Evolutionary conservation across 2,888 invertebrate genomes (phyloP), one percentile per base, ranked within the genome.

Genomic region (Mesorhabditis sp.): DNA sequence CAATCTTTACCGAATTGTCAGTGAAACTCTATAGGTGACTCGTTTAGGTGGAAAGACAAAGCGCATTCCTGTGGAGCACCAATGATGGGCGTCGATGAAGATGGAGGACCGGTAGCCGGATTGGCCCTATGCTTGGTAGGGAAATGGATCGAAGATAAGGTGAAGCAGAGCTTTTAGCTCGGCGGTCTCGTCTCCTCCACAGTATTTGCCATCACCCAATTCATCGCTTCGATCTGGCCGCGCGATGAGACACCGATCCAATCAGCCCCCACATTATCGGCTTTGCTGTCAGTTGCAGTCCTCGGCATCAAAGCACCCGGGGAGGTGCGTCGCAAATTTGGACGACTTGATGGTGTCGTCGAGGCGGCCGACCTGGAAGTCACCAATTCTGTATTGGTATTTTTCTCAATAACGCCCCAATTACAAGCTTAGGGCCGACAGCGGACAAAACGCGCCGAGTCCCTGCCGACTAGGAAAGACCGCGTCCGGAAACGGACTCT

Each of bases 141-240:
- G 58, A 28, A 28, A 28, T 28, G 28, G 28, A 28, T 28, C 1
- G 28, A 28, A 28, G 28, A 28, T 28, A 28, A 28, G 28, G 28
- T 28, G 28, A 28, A 28, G 58, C 58, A 13, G 7, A 13, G 7
- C 58, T 50, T 50, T 50, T n/a, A 50, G 58, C 58, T 50, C 58
- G n/a, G 58, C 58, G 58, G 58, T 50, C 58, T 50, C 58, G 58
- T 50, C n/a, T 50, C n/a, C 58, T 50, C 58, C 58, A 50, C 58
- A 50, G n/a, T n/a, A 13, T n/a, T 50, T n/a, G 7, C 58, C 7
- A 50, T 50, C n/a, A 10, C n/a, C n/a, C 58, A 50, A 50, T 50
- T 13, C n/a, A 50, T 50, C 10, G n/a, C n/a, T n/a, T 50, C 58
- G 7, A 13, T 50, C 10, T 50, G 58, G 58, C 58, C 58, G n/a